Percentiles rank a stretch among this genome's conserved stretches.
phyloP scores from a whole-genome alignment of 2,113 vertebrate species.

The Urocitellus parryii region DNA sequence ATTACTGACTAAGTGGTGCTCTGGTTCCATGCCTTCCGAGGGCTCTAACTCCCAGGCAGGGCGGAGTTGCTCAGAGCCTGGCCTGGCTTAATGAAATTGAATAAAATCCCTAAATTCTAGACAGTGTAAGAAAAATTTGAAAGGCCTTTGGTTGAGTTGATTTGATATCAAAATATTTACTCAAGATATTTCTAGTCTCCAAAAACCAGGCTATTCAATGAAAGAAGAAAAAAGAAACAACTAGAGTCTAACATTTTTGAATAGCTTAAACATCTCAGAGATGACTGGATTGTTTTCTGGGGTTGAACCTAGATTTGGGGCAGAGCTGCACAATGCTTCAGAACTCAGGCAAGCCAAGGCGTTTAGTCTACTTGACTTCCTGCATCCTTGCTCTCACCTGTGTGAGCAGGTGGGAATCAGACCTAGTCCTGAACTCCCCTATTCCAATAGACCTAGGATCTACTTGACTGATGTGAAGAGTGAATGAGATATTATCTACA shows the following conservation, averaged over 20 bases:
- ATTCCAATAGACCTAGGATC: not conserved
- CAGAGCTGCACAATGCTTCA: not conserved
- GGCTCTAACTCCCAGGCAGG: constrained; percentile 1
- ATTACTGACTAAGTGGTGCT: constrained; percentile 58
- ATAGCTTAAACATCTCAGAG: not conserved
- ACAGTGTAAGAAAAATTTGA: constrained; percentile 45
- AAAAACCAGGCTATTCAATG: not conserved
- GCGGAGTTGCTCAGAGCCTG: not conserved
- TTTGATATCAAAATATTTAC: not conserved
- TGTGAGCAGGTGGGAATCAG: not conserved
- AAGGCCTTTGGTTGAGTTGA: constrained; percentile 19
- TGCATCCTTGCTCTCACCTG: not conserved
- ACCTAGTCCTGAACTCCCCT: too few species aligned
- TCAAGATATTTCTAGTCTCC: not conserved
- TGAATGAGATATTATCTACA: not conserved
- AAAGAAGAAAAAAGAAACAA: not conserved
- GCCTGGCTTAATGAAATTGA: constrained; percentile 43
- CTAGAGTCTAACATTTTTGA: not conserved
- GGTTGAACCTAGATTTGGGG: not conserved
- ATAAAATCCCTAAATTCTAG: constrained; percentile 60
- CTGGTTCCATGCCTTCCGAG: not conserved
- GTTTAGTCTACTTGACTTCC: not conserved
- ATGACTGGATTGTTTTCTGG: not conserved
- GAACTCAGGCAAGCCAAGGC: not conserved
- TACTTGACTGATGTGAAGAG: not conserved